Percentiles rank a stretch among this genome's conserved stretches.
Conservation (phyloP, 2,888 invertebrate species). For the Trilocha varians region DNA sequence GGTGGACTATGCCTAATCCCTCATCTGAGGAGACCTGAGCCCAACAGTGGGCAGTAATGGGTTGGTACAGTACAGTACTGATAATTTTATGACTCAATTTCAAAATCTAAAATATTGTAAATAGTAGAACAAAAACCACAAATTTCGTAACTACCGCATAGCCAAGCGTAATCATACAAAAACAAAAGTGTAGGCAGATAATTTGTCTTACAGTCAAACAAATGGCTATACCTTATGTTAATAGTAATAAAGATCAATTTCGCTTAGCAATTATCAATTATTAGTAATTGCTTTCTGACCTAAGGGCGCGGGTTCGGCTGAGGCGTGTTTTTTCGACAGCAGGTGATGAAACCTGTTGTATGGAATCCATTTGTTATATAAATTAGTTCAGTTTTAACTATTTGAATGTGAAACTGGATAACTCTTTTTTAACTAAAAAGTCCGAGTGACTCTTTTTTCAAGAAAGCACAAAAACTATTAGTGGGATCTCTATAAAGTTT, state of each 20-base stretch:
- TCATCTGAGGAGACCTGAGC: no score
- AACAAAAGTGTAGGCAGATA: not conserved
- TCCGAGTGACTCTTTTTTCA: no score
- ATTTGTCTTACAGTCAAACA: not conserved
- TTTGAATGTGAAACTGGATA: not conserved
- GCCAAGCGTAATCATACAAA: not conserved
- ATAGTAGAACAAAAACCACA: no score
- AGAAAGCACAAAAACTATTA: no score
- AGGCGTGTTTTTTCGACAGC: constrained; percentile 13
- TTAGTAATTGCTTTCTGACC: constrained; percentile 20
- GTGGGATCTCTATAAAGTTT: no score
- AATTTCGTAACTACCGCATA: not conserved
- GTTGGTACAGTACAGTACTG: no score
- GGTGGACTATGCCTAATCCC: no score
- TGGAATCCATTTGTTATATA: constrained; percentile 5
- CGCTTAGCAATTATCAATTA: not conserved
- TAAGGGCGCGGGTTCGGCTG: constrained; percentile 18
- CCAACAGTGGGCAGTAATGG: no score
- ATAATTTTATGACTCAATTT: no score
- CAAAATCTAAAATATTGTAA: no score
- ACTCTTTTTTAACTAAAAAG: no score
- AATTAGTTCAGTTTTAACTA: not conserved
- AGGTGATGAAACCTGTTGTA: constrained; percentile 20
- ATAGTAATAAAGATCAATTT: not conserved
- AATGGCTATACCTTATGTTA: not conserved